Percentiles rank a stretch among this genome's conserved stretches.
Conservation (phyloP, 2,113 vertebrate genomes). For the Sterrhoptilus dennistouni region DNA sequence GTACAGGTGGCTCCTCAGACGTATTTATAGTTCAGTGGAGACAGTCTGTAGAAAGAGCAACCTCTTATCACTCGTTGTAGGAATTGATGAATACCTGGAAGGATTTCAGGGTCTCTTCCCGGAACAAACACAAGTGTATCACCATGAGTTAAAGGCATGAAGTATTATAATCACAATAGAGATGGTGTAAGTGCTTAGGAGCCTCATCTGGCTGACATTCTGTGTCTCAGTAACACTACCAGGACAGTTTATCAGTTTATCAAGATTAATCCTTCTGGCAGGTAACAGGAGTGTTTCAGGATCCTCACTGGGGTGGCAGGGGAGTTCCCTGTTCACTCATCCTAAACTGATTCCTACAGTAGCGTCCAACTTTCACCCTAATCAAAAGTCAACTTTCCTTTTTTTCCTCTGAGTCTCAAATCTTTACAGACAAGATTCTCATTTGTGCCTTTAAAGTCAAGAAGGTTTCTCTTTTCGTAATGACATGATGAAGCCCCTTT, state of each 20-base stretch:
- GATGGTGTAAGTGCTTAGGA: background rate
- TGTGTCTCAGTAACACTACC: background rate
- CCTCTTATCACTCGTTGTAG: background rate
- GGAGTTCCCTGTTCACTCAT: background rate
- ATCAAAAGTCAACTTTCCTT: background rate
- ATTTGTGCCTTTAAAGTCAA: background rate
- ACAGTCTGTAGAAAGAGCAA: background rate
- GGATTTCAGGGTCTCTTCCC: background rate
- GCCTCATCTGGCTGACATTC: background rate
- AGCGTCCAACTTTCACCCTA: background rate
- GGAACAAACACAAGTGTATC: background rate
- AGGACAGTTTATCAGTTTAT: background rate
- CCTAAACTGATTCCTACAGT: background rate
- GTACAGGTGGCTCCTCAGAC: background rate
- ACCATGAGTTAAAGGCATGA: background rate
- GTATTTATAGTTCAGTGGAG: background rate
- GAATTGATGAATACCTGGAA: background rate
- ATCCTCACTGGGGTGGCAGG: background rate
- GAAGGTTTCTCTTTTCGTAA: background rate
- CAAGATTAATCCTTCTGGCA: background rate
- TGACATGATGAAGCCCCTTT: background rate
- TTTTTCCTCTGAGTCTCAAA: rapidly evolving
- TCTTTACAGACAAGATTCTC: background rate
- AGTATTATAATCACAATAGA: background rate
- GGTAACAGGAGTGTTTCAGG: background rate